Evolutionary conservation across 2,113 vertebrate species (phyloP).

Genomic region (Rhinoderma darwinii): DNA sequence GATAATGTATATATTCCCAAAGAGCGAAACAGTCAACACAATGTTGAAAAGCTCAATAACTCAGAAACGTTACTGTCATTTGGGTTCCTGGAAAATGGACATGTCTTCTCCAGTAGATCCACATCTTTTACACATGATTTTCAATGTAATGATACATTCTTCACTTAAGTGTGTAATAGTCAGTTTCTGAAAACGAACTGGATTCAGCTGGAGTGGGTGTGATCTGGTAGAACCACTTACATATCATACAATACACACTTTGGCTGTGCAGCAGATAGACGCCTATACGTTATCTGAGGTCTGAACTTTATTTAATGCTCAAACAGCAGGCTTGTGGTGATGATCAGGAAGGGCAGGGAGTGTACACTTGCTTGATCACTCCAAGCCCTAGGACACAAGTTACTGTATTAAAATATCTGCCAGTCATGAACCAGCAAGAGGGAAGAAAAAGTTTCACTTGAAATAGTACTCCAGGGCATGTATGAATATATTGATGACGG

Average conservation of each 20-base stretch:
- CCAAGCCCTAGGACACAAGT: neutral
- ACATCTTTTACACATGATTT: neutral
- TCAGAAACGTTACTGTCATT: neutral
- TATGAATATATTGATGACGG: neutral
- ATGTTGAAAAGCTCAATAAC: neutral
- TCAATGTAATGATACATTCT: neutral
- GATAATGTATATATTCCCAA: neutral
- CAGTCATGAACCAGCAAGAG: slow-evolving; percentile 19
- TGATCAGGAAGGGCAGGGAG: slow-evolving; percentile 5
- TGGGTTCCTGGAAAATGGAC: neutral
- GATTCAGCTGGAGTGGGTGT: neutral
- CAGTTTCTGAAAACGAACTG: neutral
- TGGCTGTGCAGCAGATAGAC: slow-evolving; percentile 18
- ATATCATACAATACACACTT: slow-evolving; percentile 33
- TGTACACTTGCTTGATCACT: neutral
- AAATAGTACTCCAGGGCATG: neutral
- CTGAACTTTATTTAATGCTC: slow-evolving; percentile 25
- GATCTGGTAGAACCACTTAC: slow-evolving; percentile 28
- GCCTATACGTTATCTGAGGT: slow-evolving; percentile 28
- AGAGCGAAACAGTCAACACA: neutral
- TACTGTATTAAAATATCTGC: slow-evolving; percentile 26
- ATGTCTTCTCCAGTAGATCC: neutral
- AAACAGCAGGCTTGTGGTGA: slow-evolving; percentile 10
- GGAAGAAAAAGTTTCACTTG: neutral
- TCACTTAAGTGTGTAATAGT: neutral